Evolutionary conservation across 2,113 vertebrate genomes (phyloP).

Genomic region (Sporophila hypoxantha): DNA sequence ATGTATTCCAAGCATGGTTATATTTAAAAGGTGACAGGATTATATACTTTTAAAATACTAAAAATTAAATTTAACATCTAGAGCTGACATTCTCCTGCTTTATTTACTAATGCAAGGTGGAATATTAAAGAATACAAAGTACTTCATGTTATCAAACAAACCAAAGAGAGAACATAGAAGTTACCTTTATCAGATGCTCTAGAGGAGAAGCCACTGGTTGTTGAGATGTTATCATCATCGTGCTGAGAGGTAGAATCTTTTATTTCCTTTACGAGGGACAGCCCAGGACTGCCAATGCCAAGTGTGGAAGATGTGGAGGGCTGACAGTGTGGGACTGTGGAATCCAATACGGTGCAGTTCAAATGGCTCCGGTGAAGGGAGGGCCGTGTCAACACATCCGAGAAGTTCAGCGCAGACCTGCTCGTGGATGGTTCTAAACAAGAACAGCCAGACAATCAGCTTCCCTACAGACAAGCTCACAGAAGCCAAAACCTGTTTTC

Average conservation of each 20-base stretch:
- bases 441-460: conserved; percentile 6
- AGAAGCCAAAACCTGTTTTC: conserved; percentile 33
- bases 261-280: conserved; percentile 93
- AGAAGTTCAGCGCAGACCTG: conserved; percentile 83
- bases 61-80: neutral
- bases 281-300: conserved; percentile 77
- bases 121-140: neutral
- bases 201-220: conserved; percentile 97
- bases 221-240: conserved; percentile 98
- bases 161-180: neutral
- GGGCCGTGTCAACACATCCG: conserved; percentile 86
- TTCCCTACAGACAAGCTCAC: conserved; percentile 2
- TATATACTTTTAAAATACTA: neutral
- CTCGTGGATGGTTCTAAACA: conserved; percentile 85
- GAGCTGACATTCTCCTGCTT: neutral
- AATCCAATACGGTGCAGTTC: conserved; percentile 82
- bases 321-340: conserved; percentile 75
- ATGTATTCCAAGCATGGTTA: neutral
- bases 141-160: neutral
- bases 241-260: conserved; percentile 97
- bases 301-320: conserved; percentile 89
- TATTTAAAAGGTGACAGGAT: neutral
- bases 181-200: conserved; percentile 97
- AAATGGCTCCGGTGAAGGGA: conserved; percentile 90
- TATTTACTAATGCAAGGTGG: neutral